Evolutionary conservation across 2,113 vertebrate genomes (phyloP).

Genomic region (Kryptolebias marmoratus): DNA sequence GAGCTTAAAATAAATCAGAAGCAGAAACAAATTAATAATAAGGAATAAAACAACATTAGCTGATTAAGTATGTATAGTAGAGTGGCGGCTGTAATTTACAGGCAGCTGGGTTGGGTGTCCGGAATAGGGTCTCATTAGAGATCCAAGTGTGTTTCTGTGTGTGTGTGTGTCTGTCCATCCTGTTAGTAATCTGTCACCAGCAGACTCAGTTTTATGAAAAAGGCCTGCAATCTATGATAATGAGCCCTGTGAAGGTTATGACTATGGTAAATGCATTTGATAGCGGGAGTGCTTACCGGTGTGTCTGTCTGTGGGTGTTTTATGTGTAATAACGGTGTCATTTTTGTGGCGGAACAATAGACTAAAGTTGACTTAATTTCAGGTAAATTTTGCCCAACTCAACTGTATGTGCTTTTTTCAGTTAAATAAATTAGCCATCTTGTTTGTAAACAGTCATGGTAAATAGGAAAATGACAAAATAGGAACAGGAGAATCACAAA

Average conservation of each 20-base stretch:
- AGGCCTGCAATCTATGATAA: slow-evolving; percentile 81
- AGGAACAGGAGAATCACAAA: slow-evolving; percentile 15
- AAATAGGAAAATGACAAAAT: no score
- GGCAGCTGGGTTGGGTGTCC: slow-evolving; percentile 70
- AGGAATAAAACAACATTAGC: slow-evolving; percentile 80
- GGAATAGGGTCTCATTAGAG: slow-evolving; percentile 78
- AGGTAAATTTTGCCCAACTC: slow-evolving; percentile 41
- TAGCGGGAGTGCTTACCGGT: slow-evolving; percentile 52
- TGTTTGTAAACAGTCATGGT: background rate
- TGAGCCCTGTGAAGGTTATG: slow-evolving; percentile 82
- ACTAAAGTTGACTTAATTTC: slow-evolving; percentile 60
- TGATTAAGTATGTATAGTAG: slow-evolving; percentile 80
- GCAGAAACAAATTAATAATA: slow-evolving; percentile 77
- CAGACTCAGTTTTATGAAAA: slow-evolving; percentile 80
- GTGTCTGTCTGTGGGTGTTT: slow-evolving; percentile 8
- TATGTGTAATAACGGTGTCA: slow-evolving; percentile 44
- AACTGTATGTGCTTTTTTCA: background rate
- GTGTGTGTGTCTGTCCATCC: slow-evolving; percentile 43
- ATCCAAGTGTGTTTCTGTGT: slow-evolving; percentile 27
- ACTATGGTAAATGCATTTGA: slow-evolving; percentile 81
- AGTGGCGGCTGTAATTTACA: slow-evolving; percentile 76
- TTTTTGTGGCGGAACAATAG: slow-evolving; percentile 57
- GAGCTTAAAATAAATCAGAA: slow-evolving; percentile 78
- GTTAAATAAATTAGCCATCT: background rate
- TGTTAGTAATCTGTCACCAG: slow-evolving; percentile 78